Base-by-base conservation (phyloP, 2,797 vertebrate species). In the Paratrypauchen microcephalus region DNA sequence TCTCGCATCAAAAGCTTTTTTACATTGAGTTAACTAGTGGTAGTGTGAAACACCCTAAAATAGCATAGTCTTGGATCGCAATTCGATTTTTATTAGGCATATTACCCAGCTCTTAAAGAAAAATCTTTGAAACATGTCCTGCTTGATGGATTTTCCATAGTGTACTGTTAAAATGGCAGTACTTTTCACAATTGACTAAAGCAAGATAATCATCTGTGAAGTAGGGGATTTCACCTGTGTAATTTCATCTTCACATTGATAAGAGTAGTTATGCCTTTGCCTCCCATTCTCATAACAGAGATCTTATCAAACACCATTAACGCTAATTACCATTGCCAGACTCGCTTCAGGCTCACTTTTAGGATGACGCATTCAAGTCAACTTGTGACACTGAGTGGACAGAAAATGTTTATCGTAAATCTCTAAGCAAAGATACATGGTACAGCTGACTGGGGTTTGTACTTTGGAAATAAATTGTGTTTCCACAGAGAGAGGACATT, bases 291-390 rank as follows among this genome's bases (percentile, higher is more conserved):
- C 45, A 59, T 71, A 73, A 83, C 72, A 69, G 65, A 76, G 77
- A 86, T 83, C 74, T 79, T 79, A 81, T 86, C 80, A 76, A 62
- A 77, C 66, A 32, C 79, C 73, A 78, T 83, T 86, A 73, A 70
- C 63, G 63, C 62, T 83, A 86, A 86, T 87, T 83, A 83, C 62
- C 41, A 50, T 72, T 69, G 77, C n/a, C 1, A 28, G 77, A 70
- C 71, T 79, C 82, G 76, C 76, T 83, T 76, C 68, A 88, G 79
- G 73, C 70, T 82, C 76, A 71, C 66, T 76, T 80, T 83, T 47
- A 70, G 71, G 62, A 60, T 57, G 52, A 41, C 60, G 64, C 70
- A 56, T 36, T 72, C 63, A 62, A 71, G 48, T 72, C 52, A 72
- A 71, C 71, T 72, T 66, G 64, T 24, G 9, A 57, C 23, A 24